Evolutionary conservation across 2,888 invertebrate genomes (phyloP).

Genomic region (Neoitamus cyanurus): DNA sequence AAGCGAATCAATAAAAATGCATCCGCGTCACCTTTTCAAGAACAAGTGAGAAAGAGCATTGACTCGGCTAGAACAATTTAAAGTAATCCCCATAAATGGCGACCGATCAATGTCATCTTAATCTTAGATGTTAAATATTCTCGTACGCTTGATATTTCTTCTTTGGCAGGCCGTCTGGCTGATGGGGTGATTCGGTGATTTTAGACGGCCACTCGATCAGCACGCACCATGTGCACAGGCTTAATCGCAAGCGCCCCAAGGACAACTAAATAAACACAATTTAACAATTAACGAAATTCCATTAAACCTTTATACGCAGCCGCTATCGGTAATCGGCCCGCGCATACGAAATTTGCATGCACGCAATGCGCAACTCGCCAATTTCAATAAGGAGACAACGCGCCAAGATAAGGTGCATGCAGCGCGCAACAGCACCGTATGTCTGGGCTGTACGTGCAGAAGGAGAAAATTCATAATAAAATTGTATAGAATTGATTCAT

Average conservation of each 20-base stretch:
- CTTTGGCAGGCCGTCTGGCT: not conserved
- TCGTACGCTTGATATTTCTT: not conserved
- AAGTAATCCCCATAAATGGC: not conserved
- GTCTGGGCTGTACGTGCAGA: constrained; percentile 31
- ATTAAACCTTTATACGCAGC: constrained; percentile 39
- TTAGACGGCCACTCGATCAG: not conserved
- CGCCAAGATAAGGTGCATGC: constrained; percentile 33
- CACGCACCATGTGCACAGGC: not conserved
- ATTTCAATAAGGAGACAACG: constrained; percentile 45
- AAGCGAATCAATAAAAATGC: too few species aligned
- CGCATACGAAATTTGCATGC: constrained; percentile 43
- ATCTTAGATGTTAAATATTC: not conserved
- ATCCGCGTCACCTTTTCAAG: too few species aligned
- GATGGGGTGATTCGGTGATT: not conserved
- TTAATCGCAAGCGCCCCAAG: constrained; percentile 19
- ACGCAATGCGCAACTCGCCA: constrained; percentile 39
- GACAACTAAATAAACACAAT: constrained; percentile 31
- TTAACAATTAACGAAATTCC: constrained; percentile 46
- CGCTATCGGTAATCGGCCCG: constrained; percentile 33
- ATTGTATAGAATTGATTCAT: not conserved
- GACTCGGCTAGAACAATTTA: too few species aligned
- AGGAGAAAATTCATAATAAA: constrained; percentile 21
- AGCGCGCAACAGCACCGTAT: not conserved
- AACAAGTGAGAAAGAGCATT: too few species aligned
- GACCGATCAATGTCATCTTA: not conserved